Evolutionary conservation across 2,888 invertebrate genomes (phyloP), one percentile per base, ranked within the genome.

Genomic region (Mellilla xanthometata): DNA sequence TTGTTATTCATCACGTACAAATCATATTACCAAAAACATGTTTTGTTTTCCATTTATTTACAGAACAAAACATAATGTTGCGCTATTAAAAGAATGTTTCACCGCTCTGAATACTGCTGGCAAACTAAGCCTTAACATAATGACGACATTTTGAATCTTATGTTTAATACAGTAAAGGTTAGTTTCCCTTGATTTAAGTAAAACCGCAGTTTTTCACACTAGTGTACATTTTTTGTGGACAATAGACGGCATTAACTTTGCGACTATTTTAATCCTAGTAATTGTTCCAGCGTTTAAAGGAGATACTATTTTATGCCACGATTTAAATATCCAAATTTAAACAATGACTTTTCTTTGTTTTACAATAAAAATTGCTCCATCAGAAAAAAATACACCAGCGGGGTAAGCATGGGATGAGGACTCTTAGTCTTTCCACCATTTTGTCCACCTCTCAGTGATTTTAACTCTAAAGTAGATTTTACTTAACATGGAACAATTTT

Each of bases 161-260:
- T 35, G 2, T 7, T 4, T 5, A 15, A 9, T 10, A 19, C 7
- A 29, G 57, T 46, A 62, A 55, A 56, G 48, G 53, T 49, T 40
- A 47, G 58, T 58, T 59, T 60, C 33, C 36, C 51, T 22, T 48
- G 45, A 28, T 22, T 15, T 4, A 10, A 23, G 49, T 53, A 53
- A 47, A 51, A 44, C 51, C 30, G 44, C 28, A 60, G 50, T 63
- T 66, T 65, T 70, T 68, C 58, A 61, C 56, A 62, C 51, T 52
- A 62, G 54, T 48, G 44, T 61, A 65, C 69, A 65, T 66, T 68
- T 69, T 72, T 71, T 67, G 61, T 48, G 54, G 46, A 76, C 75
- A 76, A 76, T 73, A 56, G 66, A 53, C 24, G 41, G 59, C 68
- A 72, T 72, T 71, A 72, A 68, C 68, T 44, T 56, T 62, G 57